Base-by-base conservation (phyloP, 2,113 vertebrate species). In the Anser brachyrhynchus region DNA sequence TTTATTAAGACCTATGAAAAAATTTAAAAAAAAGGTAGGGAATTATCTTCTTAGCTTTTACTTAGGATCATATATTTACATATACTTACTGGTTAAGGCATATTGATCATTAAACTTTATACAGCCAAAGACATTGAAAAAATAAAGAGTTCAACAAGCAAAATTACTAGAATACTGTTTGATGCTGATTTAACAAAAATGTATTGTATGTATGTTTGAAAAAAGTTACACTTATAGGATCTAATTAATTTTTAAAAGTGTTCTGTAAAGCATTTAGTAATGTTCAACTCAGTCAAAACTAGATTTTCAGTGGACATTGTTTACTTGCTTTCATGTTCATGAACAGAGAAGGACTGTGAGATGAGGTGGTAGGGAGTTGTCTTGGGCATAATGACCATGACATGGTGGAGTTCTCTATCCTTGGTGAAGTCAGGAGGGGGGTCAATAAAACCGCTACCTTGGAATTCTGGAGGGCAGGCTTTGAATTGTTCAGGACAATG, bases 1-100 rank as follows among this genome's bases (percentile, higher is more conserved):
- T 99, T 98, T 93, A 99, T 96, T 55, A 98, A 98, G 91, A 99
- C 98, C 99, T 99, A 77, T 13, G 23, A 39, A 94, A 44, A 58
- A 84, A 1, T 14, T 46, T 3, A 64, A 71, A 64, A 11, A 13
- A 70, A 49, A 22, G 11, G 11, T 18, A 81, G 14, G 2, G 2
- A 14, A 65, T 74, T 85, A 64, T 21, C 3, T 1, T 55, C 5
- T 72, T 52, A 2, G 2, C 6, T 93, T 78, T 87, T 51, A 64
- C 55, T 59, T 4, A 72, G 3, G 5, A 44, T 41, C 31, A 46
- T 15, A 37, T 20, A 59, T 43, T 49, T 61, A 61, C 4, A 39
- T 13, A n/a, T 2, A 33, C 39, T 84, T 74, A 79, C 12, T 35
- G 2, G 6, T 54, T 72, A 28, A 90, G 17, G 9, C 49, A 26